Conservation (phyloP, 2,888 invertebrate species). For the Neocrepidodera transversa region DNA sequence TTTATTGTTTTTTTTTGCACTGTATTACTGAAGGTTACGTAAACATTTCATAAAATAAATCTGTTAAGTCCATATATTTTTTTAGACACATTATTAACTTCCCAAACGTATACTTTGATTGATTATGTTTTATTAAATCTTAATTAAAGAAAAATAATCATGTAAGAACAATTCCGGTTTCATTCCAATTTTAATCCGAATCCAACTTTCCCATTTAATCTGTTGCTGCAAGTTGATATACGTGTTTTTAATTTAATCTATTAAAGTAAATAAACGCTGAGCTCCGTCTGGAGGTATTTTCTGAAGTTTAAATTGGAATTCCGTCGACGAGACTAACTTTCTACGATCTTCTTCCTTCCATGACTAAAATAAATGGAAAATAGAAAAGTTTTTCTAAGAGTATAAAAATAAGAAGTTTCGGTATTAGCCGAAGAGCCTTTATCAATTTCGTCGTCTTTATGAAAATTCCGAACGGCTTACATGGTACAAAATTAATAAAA, state of each 20-base stretch:
- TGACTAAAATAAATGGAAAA: conserved; percentile 9
- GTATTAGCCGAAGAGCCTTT: conserved; percentile 1
- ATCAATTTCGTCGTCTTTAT: not conserved
- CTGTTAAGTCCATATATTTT: too few relatives aligned
- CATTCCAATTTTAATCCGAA: too few relatives aligned
- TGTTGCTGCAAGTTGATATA: conserved; percentile 8
- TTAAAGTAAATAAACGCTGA: conserved; percentile 11
- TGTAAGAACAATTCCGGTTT: too few relatives aligned
- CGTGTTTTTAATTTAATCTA: conserved; percentile 15
- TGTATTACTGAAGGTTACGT: too few relatives aligned
- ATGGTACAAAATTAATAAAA: not conserved
- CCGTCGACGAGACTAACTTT: not conserved
- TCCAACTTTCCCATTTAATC: not conserved
- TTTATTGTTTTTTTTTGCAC: too few relatives aligned
- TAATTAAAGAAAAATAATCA: too few relatives aligned
- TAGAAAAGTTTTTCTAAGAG: conserved; percentile 12
- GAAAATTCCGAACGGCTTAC: not conserved
- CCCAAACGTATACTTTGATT: too few relatives aligned
- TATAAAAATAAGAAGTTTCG: not conserved
- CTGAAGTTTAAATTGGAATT: conserved; percentile 20
- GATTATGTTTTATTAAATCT: too few relatives aligned
- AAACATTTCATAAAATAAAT: too few relatives aligned
- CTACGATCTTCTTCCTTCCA: not conserved
- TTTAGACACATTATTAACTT: too few relatives aligned
- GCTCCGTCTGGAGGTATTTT: conserved; percentile 11